Evolutionary conservation across 53 echinoderm and acorn worm genomes (phyloP).

Genomic region (Stichopus horrens): DNA sequence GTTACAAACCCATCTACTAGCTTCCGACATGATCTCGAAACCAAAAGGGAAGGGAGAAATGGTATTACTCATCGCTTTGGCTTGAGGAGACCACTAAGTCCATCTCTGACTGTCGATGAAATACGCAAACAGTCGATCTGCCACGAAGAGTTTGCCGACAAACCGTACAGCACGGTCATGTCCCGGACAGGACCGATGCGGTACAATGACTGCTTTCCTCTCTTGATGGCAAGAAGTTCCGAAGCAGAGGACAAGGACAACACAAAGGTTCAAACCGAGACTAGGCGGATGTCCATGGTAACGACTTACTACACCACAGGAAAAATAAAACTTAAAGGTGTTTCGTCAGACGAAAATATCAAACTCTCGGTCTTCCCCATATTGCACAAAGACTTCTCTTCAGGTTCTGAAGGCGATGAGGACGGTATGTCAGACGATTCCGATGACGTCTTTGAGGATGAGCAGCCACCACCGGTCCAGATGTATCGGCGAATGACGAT

Average conservation of each 20-base stretch:
- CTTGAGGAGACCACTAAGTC: conserved; percentile 67
- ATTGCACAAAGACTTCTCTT: conserved; percentile 57
- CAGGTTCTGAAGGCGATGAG: conserved; percentile 51
- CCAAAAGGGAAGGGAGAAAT: background rate
- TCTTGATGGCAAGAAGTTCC: conserved; percentile 70
- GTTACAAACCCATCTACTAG: background rate
- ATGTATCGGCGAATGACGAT: conserved; percentile 10
- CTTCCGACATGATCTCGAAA: too few relatives aligned
- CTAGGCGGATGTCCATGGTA: conserved; percentile 78
- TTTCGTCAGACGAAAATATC: conserved; percentile 16
- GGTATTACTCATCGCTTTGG: conserved; percentile 23
- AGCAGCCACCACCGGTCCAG: background rate
- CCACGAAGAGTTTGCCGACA: conserved; percentile 72
- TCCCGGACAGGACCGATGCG: conserved; percentile 36
- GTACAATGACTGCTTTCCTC: conserved; percentile 71
- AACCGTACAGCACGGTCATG: conserved; percentile 85
- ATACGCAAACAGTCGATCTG: conserved; percentile 49
- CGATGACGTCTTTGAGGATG: background rate
- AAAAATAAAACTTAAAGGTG: conserved; percentile 16
- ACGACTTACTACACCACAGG: conserved; percentile 78
- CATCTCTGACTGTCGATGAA: conserved; percentile 10
- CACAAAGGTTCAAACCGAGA: conserved; percentile 79
- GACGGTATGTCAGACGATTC: background rate
- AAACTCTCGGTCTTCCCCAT: conserved; percentile 66
- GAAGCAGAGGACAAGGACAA: conserved; percentile 83